A percentile compares a stretch with the other conserved stretches of the same genome.
phyloP scores from a whole-genome alignment of 2,888 invertebrate species.

The Panopea generosa region DNA sequence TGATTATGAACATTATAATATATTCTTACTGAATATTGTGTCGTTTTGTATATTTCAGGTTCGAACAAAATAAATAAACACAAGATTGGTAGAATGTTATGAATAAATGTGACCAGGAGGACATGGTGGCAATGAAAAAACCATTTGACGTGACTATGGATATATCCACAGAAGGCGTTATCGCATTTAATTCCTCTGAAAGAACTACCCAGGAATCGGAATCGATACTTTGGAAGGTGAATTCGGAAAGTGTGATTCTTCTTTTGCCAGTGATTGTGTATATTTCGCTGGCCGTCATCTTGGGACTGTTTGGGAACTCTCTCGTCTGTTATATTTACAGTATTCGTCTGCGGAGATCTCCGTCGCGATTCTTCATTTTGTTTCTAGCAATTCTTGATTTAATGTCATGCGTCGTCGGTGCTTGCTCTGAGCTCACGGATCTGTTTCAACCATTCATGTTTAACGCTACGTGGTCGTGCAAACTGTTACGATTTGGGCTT shows the following conservation, averaged over 20 bases:
- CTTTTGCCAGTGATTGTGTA: conserved; percentile 70
- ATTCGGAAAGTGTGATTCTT: conserved; percentile 56
- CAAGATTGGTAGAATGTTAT: too few relatives aligned
- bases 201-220: too few relatives aligned
- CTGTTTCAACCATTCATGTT: conserved; percentile 72
- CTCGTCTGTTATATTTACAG: conserved; percentile 76
- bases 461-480: conserved; percentile 69
- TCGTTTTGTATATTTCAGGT: too few relatives aligned
- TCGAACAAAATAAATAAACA: too few relatives aligned
- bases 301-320: conserved; percentile 68
- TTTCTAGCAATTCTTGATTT: conserved; percentile 75
- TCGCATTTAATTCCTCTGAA: too few relatives aligned
- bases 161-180: too few relatives aligned
- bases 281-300: conserved; percentile 63
- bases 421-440: conserved; percentile 72
- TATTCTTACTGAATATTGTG: too few relatives aligned
- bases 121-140: too few relatives aligned
- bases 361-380: conserved; percentile 75
- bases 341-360: conserved; percentile 72
- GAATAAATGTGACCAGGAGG: too few relatives aligned
- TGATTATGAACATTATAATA: too few relatives aligned
- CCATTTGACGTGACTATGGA: too few relatives aligned
- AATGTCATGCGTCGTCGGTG: conserved; percentile 70
- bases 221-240: not conserved
- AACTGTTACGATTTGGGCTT: conserved; percentile 74